These are phyloP conservation scores for Cynopterus sphinx DNA, from an alignment of 2,797 vertebrate genomes.

Conservation along the genomic window DNA sequence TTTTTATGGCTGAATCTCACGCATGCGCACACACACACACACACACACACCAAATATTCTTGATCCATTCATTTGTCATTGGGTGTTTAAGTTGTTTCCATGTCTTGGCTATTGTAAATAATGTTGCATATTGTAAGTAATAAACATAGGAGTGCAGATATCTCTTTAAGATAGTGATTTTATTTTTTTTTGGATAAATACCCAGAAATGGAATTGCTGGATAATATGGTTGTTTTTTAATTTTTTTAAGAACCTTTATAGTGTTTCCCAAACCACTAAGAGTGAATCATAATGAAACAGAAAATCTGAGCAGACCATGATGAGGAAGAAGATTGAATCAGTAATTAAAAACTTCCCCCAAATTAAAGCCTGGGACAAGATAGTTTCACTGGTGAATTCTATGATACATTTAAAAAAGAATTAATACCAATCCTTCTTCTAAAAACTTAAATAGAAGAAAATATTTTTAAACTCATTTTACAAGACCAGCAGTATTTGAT, in stretches of 20 bases:
- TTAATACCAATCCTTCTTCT: not conserved
- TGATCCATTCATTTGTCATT: not conserved
- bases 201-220: not conserved
- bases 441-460: not conserved
- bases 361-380: not conserved
- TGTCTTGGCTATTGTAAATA: not conserved
- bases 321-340: not conserved
- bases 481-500: not conserved
- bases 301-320: not conserved
- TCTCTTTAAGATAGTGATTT: not conserved
- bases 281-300: not conserved
- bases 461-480: not conserved
- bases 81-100: not conserved
- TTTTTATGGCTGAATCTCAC: not conserved
- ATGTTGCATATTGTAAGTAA: not conserved
- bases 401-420: not conserved
- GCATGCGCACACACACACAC: no score
- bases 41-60: not conserved
- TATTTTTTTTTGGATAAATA: not conserved
- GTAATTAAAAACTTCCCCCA: not conserved
- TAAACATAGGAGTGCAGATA: not conserved
- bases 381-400: not conserved
- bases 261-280: not conserved
- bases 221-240: not conserved
- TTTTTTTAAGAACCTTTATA: not conserved